Percentiles rank a stretch among this genome's conserved stretches.
phyloP scores from a whole-genome alignment of 2,888 invertebrate species.

The Drosophila recens region DNA sequence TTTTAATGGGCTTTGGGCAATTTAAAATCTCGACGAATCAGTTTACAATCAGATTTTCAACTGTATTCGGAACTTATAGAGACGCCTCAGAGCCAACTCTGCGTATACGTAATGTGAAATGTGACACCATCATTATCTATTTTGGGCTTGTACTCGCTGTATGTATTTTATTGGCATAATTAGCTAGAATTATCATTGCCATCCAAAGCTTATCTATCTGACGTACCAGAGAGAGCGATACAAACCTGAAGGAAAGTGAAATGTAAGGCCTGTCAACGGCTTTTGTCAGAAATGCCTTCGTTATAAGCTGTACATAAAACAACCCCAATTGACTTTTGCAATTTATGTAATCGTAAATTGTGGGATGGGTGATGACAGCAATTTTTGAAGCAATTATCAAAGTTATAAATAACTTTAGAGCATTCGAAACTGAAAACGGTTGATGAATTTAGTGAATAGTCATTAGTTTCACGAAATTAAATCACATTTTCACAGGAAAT shows the following conservation, averaged over 20 bases:
- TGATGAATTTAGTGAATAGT: not conserved
- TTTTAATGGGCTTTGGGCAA: not conserved
- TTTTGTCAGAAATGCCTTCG: constrained; percentile 12
- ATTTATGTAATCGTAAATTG: constrained; percentile 41
- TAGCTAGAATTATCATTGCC: constrained; percentile 52
- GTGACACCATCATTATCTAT: constrained; percentile 54
- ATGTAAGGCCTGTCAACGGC: constrained; percentile 40
- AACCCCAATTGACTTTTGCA: constrained; percentile 34
- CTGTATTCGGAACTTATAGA: constrained; percentile 36
- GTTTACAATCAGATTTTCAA: constrained; percentile 26
- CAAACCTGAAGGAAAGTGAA: constrained; percentile 53
- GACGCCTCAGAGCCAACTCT: not conserved
- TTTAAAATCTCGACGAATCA: constrained; percentile 30
- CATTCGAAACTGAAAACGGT: not conserved
- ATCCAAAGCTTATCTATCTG: constrained; percentile 50
- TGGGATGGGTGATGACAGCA: constrained; percentile 16
- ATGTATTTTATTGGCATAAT: constrained; percentile 68
- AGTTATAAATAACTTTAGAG: constrained; percentile 37
- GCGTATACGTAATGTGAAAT: constrained; percentile 10
- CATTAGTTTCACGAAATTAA: not conserved
- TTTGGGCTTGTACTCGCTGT: constrained; percentile 36
- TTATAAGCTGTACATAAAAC: constrained; percentile 24
- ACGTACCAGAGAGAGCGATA: constrained; percentile 29
- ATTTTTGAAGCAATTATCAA: constrained; percentile 29
- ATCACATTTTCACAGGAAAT: not conserved